These are phyloP conservation scores for Lithophane socia DNA, from an alignment of 2,888 invertebrate genomes.

Conservation along the genomic window DNA sequence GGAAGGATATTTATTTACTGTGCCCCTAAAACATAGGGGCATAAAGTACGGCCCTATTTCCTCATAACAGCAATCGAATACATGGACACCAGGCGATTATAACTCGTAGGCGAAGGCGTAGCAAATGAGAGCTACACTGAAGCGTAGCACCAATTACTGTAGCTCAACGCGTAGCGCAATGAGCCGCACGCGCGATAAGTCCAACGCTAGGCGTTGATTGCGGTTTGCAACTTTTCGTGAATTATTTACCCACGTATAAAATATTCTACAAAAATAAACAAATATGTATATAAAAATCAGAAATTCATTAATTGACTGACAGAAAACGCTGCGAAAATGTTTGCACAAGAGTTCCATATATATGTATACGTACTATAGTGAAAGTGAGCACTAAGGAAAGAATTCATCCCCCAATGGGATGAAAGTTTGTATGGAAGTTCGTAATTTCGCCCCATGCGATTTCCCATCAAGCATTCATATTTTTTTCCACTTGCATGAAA, in stretches of 20 bases:
- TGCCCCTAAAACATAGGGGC: no score
- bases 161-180: slow-evolving; percentile 11
- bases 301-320: not conserved
- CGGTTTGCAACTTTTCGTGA: not conserved
- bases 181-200: slow-evolving; percentile 6
- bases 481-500: no score
- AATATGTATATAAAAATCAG: not conserved
- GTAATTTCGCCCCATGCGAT: not conserved
- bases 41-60: no score
- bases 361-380: no score
- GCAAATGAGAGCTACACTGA: slow-evolving; percentile 25
- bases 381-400: not conserved
- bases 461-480: not conserved
- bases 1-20: no score
- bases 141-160: slow-evolving; percentile 14
- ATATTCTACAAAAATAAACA: not conserved
- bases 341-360: not conserved
- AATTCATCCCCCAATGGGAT: not conserved
- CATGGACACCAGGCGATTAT: not conserved
- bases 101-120: slow-evolving; percentile 14
- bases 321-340: not conserved
- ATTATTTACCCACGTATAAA: not conserved
- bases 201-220: not conserved
- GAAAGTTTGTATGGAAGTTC: not conserved
- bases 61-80: not conserved